Conservation (phyloP, 2,797 vertebrate species). For the Pelobates cultripes region DNA sequence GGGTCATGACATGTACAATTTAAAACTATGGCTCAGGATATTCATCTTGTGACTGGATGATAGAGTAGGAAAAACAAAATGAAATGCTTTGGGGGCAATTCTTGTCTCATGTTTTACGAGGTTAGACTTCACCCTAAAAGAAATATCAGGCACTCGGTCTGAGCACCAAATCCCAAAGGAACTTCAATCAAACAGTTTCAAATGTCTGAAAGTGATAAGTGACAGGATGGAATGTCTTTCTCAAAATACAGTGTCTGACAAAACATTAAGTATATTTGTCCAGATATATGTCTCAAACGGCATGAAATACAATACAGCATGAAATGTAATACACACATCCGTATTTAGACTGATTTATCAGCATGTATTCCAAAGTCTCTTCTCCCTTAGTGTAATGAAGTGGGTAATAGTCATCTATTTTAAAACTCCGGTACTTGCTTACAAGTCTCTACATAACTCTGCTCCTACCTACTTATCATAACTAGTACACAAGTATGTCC, state of each 20-base stretch:
- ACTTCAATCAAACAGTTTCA: constrained; percentile 68
- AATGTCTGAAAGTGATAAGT: constrained; percentile 69
- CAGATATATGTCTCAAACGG: not conserved
- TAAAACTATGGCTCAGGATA: constrained; percentile 38
- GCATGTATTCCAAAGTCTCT: too few relatives aligned
- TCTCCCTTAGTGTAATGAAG: too few relatives aligned
- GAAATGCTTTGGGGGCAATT: constrained; percentile 72
- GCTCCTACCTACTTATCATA: too few relatives aligned
- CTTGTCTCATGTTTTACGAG: constrained; percentile 72
- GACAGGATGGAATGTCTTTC: constrained; percentile 70
- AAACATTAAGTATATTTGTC: constrained; percentile 61
- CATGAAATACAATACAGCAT: too few relatives aligned
- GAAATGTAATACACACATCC: too few relatives aligned
- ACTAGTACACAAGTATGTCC: too few relatives aligned
- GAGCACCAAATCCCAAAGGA: constrained; percentile 69
- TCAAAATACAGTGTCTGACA: constrained; percentile 63
- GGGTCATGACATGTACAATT: too few relatives aligned
- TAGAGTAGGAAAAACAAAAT: constrained; percentile 60
- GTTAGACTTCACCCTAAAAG: constrained; percentile 73
- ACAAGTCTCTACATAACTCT: too few relatives aligned
- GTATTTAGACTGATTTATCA: too few relatives aligned
- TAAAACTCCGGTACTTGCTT: too few relatives aligned
- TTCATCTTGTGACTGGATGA: constrained; percentile 68
- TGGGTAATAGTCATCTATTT: too few relatives aligned
- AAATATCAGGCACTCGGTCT: constrained; percentile 62